phyloP scores from a whole-genome alignment of 2,113 vertebrate species.

The Fregetta grallaria region DNA sequence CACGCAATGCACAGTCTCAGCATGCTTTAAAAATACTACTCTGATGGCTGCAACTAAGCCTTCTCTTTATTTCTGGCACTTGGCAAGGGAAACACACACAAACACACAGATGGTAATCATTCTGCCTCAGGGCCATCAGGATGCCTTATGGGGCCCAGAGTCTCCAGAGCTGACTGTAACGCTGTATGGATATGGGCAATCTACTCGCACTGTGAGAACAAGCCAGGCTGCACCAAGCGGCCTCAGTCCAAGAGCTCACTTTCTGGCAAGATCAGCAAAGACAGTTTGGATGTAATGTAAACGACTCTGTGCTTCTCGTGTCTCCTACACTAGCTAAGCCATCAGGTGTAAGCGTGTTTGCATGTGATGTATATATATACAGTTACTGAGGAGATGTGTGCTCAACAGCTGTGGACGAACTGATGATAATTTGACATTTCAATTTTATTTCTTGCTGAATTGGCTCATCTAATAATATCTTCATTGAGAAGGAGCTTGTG shows the following conservation, averaged over 20 bases:
- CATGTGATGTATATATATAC: neutral
- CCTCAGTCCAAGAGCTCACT: neutral
- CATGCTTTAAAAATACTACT: neutral
- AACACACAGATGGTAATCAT: neutral
- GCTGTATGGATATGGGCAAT: neutral
- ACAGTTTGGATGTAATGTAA: neutral
- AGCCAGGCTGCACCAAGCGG: neutral
- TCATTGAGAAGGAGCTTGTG: neutral
- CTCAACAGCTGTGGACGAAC: neutral
- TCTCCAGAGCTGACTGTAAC: accelerated
- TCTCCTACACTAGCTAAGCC: neutral
- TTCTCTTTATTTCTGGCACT: neutral
- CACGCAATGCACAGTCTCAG: neutral
- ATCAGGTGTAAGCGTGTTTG: neutral
- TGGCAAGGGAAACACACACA: neutral
- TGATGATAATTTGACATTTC: neutral
- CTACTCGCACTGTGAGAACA: neutral
- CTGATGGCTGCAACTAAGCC: neutral
- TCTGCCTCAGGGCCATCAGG: neutral
- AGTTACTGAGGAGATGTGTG: neutral
- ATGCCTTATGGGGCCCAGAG: neutral
- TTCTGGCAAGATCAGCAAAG: neutral
- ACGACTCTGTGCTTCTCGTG: neutral
- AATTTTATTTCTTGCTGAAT: neutral
- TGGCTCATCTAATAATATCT: neutral